Conservation (phyloP, 2,797 vertebrate genomes). For the Gephyroberyx darwinii region DNA sequence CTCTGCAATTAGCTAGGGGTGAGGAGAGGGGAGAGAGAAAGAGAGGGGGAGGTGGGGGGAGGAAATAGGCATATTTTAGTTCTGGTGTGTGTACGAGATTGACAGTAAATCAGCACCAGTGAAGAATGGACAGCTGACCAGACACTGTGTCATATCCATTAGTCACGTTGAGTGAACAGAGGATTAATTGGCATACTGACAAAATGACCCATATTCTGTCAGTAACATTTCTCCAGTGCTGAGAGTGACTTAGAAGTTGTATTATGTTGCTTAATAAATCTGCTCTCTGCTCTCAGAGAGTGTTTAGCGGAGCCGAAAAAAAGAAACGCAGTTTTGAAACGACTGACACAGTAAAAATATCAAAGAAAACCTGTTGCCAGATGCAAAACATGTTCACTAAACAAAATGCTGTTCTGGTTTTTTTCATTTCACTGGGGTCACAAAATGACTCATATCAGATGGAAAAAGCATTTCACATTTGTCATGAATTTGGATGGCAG, state of each 20-base stretch:
- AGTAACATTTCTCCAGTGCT: neutral
- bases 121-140: neutral
- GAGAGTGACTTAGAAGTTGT: neutral
- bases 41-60: neutral
- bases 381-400: constrained; percentile 27
- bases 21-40: constrained; percentile 16
- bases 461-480: constrained; percentile 48
- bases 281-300: neutral
- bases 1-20: constrained; percentile 84
- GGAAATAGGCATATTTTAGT: no score
- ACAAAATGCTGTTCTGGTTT: constrained; percentile 31
- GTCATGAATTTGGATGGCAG: constrained; percentile 43
- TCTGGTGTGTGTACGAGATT: neutral
- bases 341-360: neutral
- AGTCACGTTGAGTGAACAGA: neutral
- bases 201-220: neutral
- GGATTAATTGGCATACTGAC: neutral
- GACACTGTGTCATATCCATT: neutral
- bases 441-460: constrained; percentile 28
- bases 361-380: constrained; percentile 40
- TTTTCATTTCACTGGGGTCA: constrained; percentile 32
- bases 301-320: neutral
- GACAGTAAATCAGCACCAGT: constrained; percentile 11
- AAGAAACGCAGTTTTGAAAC: constrained; percentile 4
- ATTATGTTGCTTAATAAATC: neutral